Base-by-base conservation (phyloP, 2,113 vertebrate genomes). In the Melospiza melodia region DNA sequence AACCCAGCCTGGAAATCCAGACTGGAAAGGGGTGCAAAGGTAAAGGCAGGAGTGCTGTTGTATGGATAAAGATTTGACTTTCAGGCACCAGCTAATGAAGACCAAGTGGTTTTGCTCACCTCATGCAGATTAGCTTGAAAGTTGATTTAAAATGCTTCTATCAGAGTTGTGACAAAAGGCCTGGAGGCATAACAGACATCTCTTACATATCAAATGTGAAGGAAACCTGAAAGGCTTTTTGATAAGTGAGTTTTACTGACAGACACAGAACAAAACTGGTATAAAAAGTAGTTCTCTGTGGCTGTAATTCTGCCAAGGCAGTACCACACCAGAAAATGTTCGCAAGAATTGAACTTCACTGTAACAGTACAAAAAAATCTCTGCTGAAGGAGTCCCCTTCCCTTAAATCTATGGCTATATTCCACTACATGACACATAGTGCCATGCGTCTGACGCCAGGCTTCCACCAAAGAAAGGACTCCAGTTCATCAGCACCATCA, bases 1-100 rank as follows among this genome's bases (percentile, higher is more conserved):
- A 78, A 30, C 24, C 30, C 0, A 3, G 67, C 83, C 24, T 81
- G 35, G 31, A 43, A 66, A 55, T 25, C 16, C 39, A 62, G 43
- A 11, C 66, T 39, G 37, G 55, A 71, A 81, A 71, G 20, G 23
- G 7, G 37, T 71, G 49, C 67, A 86, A 93, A 68, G 82, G 78
- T 76, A 20, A 85, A 81, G 68, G 68, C 76, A 80, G 49, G 33
- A 88, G 17, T 30, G 73, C 57, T 76, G 25, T 33, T 10, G 1
- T 11, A 20, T 11, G 21, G 54, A 87, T 84, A 93, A 96, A 97
- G 91, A 97, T 79, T 97, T 91, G 93, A 78, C 66, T 93, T 92
- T 87, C 80, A 54, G 73, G 44, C 37, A 61, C 18, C 28, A 35
- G 78, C 67, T 93, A 59, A 75, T 65, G 55, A 90, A 73, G 76